Conservation (phyloP, 1,140 invertebrate genomes). For the Rhagoletis zephyria region DNA sequence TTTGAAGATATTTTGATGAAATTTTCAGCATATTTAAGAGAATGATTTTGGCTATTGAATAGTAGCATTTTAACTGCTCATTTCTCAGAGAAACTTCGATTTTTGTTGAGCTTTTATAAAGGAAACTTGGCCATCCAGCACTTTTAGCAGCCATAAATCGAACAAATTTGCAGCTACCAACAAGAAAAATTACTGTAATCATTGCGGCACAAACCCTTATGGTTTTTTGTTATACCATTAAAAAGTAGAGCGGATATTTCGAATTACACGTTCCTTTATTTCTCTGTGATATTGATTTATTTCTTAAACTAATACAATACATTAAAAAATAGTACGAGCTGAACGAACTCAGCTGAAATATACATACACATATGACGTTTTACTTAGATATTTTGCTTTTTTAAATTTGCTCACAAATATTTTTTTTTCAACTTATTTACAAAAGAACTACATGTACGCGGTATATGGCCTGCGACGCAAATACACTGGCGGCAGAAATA, state of each 20-base stretch:
- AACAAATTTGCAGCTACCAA: too few relatives aligned
- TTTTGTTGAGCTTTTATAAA: too few relatives aligned
- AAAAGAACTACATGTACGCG: background rate
- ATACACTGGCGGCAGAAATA: background rate
- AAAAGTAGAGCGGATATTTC: background rate
- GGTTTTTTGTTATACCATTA: too few relatives aligned
- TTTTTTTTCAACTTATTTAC: background rate
- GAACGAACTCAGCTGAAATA: background rate
- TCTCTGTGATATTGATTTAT: background rate
- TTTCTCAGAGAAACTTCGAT: too few relatives aligned
- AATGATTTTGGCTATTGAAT: too few relatives aligned
- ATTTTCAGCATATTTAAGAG: too few relatives aligned
- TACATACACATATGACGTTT: constrained; percentile 4
- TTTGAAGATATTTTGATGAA: too few relatives aligned
- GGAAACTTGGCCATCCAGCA: too few relatives aligned
- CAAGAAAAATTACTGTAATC: too few relatives aligned
- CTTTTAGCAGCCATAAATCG: too few relatives aligned
- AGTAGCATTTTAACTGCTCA: too few relatives aligned
- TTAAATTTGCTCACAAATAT: background rate
- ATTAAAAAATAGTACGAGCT: constrained; percentile 47
- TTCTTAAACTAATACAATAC: constrained; percentile 12
- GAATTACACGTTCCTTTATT: constrained; percentile 28
- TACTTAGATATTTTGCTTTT: background rate
- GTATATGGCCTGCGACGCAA: background rate
- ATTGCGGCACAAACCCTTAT: too few relatives aligned